A percentile compares a stretch with the other conserved stretches of the same genome.
Conservation (phyloP, 2,113 vertebrate genomes). For the pig (Sus scrofa) region T2T-Sscrofa CM000819.6:69304001-69304500, state of each 20-base stretch:
- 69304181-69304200: not conserved
- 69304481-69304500: not conserved
- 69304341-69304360: not conserved
- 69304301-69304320: not conserved
- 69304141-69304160: not conserved
- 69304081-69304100: not conserved
- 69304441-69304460: not conserved
- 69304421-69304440: not conserved
- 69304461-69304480: not conserved
- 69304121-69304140: not conserved
- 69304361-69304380: not conserved
- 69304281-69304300: not conserved
- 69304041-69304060: not conserved
- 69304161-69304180: not conserved
- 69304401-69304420: not conserved
- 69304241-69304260: not conserved
- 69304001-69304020: not conserved
- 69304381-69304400: not conserved
- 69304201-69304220: conserved; percentile 1
- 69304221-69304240: not conserved
- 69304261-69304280: not conserved
- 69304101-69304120: not conserved
- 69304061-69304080: not conserved
- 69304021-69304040: not conserved
- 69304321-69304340: not conserved